Percentiles rank a stretch among this genome's conserved stretches.
phyloP scores from a whole-genome alignment of 1,140 invertebrate species.

The Microvelia longipes region DNA sequence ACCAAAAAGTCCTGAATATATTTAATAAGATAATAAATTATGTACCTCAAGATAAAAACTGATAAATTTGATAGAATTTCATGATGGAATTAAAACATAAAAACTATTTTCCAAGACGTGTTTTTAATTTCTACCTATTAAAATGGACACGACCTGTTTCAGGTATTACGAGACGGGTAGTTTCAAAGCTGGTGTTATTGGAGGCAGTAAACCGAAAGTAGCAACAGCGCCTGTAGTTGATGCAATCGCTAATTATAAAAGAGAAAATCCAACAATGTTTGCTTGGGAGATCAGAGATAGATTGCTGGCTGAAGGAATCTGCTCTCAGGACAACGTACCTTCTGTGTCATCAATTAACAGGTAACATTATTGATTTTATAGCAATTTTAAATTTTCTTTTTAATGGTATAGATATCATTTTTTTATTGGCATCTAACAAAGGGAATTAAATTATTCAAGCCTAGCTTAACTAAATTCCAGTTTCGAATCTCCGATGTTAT shows the following conservation, averaged over 20 bases:
- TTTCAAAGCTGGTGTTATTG: conserved; percentile 97
- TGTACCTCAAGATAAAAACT: no score
- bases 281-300: conserved; percentile 98
- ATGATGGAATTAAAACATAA: no score
- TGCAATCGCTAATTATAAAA: conserved; percentile 94
- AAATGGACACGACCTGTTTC: no score
- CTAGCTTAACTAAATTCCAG: no score
- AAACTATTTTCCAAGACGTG: no score
- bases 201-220: conserved; percentile 97
- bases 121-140: no score
- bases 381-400: conserved; percentile 21
- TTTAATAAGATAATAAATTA: no score
- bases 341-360: conserved; percentile 98
- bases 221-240: conserved; percentile 96
- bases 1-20: no score
- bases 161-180: conserved; percentile 98
- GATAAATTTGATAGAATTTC: no score
- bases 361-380: no score
- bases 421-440: neutral
- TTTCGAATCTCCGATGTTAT: no score
- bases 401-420: neutral
- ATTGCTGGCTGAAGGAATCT: conserved; percentile 88
- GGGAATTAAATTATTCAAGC: no score
- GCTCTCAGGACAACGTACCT: conserved; percentile 96
- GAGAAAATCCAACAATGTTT: conserved; percentile 99